phyloP scores from a whole-genome alignment of 2,113 vertebrate genomes.

The Phalacrocorax pelagicus region DNA sequence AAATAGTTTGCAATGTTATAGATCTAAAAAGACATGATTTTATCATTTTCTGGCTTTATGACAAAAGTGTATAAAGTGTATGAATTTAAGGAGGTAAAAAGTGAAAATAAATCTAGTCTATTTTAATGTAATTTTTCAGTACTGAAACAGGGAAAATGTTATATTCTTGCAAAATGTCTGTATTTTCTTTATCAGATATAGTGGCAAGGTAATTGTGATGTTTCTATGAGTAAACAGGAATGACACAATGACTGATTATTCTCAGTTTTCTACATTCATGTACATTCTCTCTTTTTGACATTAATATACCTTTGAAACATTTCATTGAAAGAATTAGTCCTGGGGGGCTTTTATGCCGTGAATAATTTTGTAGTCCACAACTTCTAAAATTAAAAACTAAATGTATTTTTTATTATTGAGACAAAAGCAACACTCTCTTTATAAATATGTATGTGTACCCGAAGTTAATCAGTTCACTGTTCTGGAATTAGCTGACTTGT shows the following conservation, averaged over 20 bases:
- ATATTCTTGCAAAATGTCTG: background rate
- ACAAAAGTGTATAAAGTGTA: background rate
- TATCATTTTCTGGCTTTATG: background rate
- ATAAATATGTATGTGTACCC: slow-evolving; percentile 43
- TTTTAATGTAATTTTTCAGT: background rate
- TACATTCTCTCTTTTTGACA: background rate
- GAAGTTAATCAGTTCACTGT: slow-evolving; percentile 44
- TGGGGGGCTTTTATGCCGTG: fast-evolving
- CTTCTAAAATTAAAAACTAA: background rate
- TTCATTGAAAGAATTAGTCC: background rate
- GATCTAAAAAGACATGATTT: background rate
- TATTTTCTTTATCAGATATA: background rate
- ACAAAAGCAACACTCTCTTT: background rate
- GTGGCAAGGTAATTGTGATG: background rate
- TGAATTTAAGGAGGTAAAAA: background rate
- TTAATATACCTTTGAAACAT: background rate
- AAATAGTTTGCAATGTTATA: background rate
- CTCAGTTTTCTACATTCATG: background rate
- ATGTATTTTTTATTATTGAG: background rate
- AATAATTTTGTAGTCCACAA: background rate
- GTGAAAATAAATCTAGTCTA: background rate
- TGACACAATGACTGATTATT: background rate
- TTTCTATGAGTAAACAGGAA: background rate
- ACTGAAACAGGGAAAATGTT: background rate
- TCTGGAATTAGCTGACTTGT: slow-evolving; percentile 60